A percentile compares a stretch with the other conserved stretches of the same genome.
phyloP scores from a whole-genome alignment of 2,888 invertebrate species.

The Spatulosminthurus flaviceps region DNA sequence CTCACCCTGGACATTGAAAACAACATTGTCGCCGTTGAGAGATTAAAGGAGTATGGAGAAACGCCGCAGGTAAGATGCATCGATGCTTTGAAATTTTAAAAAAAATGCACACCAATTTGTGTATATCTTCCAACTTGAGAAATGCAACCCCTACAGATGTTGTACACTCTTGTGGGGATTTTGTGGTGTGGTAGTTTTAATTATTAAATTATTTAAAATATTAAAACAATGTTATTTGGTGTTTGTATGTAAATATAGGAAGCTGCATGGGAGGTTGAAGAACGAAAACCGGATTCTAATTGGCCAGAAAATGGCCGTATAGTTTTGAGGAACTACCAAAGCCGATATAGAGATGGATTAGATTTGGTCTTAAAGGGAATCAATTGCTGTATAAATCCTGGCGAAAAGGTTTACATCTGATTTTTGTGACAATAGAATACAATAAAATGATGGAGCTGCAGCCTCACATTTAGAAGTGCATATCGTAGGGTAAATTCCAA shows the following conservation, averaged over 20 bases:
- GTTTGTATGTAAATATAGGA: slow-evolving; percentile 68
- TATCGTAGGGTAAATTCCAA: no score
- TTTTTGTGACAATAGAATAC: no score
- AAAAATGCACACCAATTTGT: background rate
- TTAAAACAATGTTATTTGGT: background rate
- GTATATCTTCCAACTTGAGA: background rate
- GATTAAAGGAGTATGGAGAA: slow-evolving; percentile 95
- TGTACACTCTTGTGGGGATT: no score
- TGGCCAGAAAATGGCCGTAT: slow-evolving; percentile 89
- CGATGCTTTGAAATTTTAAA: no score
- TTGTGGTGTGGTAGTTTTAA: no score
- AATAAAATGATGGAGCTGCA: no score
- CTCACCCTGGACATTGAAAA: slow-evolving; percentile 53
- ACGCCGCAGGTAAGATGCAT: slow-evolving; percentile 74
- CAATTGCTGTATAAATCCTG: slow-evolving; percentile 78
- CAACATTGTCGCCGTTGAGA: slow-evolving; percentile 83
- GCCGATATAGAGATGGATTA: slow-evolving; percentile 85
- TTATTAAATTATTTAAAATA: background rate
- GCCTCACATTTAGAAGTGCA: no score
- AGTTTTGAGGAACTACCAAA: slow-evolving; percentile 81
- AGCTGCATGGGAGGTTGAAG: slow-evolving; percentile 77
- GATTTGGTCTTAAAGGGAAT: slow-evolving; percentile 86
- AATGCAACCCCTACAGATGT: no score
- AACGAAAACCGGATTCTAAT: slow-evolving; percentile 72
- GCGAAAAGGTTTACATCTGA: slow-evolving; percentile 84